Percentiles rank a stretch among this genome's conserved stretches.
Evolutionary conservation across 2,113 vertebrate species (phyloP).

Genomic region (Fregata magnificens): DNA sequence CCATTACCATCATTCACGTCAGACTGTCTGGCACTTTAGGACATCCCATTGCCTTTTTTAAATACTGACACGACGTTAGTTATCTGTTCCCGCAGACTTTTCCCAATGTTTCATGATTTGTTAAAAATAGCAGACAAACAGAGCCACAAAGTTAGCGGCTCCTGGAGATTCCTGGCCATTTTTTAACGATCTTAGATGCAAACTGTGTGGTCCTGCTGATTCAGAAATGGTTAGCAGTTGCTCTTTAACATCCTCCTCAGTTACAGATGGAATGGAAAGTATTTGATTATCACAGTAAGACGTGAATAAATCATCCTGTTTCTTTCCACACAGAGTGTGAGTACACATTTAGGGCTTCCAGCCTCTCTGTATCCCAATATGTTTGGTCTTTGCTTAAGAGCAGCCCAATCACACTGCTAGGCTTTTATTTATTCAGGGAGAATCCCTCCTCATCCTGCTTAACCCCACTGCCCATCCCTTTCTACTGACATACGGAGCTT

Average conservation of each 20-base stretch:
- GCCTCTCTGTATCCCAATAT: background rate
- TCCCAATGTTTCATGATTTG: background rate
- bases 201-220: background rate
- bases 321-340: background rate
- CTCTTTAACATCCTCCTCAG: background rate
- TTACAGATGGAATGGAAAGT: background rate
- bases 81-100: background rate
- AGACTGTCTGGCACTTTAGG: background rate
- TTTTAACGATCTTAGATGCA: background rate
- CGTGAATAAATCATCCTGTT: background rate
- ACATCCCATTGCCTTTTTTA: background rate
- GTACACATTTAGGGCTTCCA: background rate
- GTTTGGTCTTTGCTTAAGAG: background rate
- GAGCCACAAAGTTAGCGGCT: background rate
- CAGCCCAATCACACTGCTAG: background rate
- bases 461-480: background rate
- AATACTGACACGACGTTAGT: rapidly evolving
- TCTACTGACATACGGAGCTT: rapidly evolving
- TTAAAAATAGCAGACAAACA: background rate
- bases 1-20: rapidly evolving
- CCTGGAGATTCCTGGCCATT: background rate
- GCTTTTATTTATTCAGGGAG: no score
- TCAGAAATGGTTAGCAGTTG: background rate
- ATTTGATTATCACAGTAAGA: background rate
- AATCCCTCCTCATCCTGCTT: background rate